Evolutionary conservation across 2,888 invertebrate species (phyloP), one percentile per base, ranked within the genome.

Genomic region (Volucella inflata): DNA sequence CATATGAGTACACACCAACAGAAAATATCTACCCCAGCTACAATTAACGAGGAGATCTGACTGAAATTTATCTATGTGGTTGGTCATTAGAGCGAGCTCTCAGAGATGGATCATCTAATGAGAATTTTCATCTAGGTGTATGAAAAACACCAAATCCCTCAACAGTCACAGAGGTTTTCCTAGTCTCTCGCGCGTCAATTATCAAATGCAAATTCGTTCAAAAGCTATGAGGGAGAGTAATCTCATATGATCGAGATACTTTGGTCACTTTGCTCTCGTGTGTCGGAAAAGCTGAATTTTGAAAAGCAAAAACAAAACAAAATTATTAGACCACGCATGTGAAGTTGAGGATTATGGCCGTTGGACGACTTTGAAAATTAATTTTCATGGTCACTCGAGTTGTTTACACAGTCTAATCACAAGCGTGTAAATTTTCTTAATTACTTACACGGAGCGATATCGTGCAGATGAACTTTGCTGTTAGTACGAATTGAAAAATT

Each of bases 261-360:
- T 16, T 16, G 14, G 11, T 17, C 17, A 42, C 17, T 59, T 42
- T 17, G 11, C 14, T 68, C 36, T 46, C 36, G 30, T 30, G 46
- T 36, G 38, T 21, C 40, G 40, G 42, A 50, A 75, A 65, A 65
- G 57, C 38, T 64, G 11, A 64, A 42, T 30, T 42, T 42, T 40
- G n/a, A 68, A 55, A 44, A 53, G 9, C 1, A 55, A 48, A 51
- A 51, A 36, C 6, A 8, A 16, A 14, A n/a, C 10, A 21, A 36
- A 16, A 10, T n/a, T 38, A 59, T 36, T 14, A 38, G 51, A 30
- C n/a, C 36, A 76, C 76, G 76, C 76, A 76, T 76, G 60, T 76
- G 76, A 76, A 68, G 59, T 75, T 53, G 60, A 16, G 50, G 48
- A 30, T 64, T 38, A 48, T 55, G 44, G 16, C 30, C 48, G 44